A percentile compares a stretch with the other conserved stretches of the same genome.
Conservation (phyloP, 1,140 invertebrate species). For the Calycopis cecrops region DNA sequence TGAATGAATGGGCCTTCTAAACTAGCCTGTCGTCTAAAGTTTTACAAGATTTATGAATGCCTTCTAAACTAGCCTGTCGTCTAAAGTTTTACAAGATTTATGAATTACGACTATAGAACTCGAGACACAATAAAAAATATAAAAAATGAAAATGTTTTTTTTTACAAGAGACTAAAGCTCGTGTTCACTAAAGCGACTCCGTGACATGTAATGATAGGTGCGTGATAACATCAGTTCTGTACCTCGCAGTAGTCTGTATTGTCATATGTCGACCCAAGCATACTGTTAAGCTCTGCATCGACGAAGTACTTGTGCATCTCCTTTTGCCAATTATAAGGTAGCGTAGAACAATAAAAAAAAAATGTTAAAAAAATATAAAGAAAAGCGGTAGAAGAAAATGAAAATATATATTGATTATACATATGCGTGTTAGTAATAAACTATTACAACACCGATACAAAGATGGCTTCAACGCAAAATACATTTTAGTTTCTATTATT, state of each 20-base stretch:
- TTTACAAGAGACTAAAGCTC: not conserved
- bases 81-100: no score
- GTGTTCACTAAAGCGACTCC: slow-evolving; percentile 16
- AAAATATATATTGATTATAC: slow-evolving; percentile 15
- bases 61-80: no score
- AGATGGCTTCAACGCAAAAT: no score
- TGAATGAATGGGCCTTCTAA: no score
- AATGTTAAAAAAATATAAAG: slow-evolving; percentile 25
- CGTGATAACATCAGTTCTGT: slow-evolving; percentile 28
- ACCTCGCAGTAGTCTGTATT: slow-evolving; percentile 79
- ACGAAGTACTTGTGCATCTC: slow-evolving; percentile 83
- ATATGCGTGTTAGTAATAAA: slow-evolving; percentile 1
- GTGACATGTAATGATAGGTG: slow-evolving; percentile 14
- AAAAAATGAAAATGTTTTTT: no score
- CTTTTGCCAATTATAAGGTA: slow-evolving; percentile 75
- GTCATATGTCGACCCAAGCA: slow-evolving; percentile 79
- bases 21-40: no score
- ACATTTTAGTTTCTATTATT: no score
- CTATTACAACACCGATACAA: no score
- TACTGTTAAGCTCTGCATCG: slow-evolving; percentile 82
- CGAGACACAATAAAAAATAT: no score
- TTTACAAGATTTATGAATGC: no score
- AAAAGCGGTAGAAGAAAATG: not conserved
- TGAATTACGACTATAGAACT: not conserved
- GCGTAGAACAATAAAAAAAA: slow-evolving; percentile 57